These are phyloP conservation scores for Sciurus carolinensis DNA, from an alignment of 2,797 vertebrate genomes.

Conservation along the genomic window DNA sequence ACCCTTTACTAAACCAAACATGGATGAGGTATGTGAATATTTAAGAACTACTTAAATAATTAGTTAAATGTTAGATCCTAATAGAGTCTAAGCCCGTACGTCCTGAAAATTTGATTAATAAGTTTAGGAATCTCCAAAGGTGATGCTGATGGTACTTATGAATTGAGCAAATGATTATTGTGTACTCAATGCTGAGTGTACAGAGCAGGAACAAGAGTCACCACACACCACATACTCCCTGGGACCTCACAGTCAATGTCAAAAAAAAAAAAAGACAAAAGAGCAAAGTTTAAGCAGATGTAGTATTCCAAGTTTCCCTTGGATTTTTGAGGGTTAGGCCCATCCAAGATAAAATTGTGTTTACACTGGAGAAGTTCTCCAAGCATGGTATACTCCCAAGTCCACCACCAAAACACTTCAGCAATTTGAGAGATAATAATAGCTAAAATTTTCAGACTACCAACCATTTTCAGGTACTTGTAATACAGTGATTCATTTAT, in stretches of 20 bases:
- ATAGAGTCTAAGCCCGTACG: neutral
- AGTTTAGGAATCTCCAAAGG: neutral
- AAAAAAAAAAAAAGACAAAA: neutral
- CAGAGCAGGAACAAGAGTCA: neutral
- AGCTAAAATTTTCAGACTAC: neutral
- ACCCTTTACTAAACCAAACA: neutral
- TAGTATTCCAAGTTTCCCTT: neutral
- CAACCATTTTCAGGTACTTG: neutral
- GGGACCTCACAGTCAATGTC: neutral
- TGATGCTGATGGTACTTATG: neutral
- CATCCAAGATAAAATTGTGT: neutral
- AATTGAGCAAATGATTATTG: neutral
- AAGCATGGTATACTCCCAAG: neutral
- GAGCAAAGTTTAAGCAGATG: neutral
- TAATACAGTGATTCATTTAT: neutral
- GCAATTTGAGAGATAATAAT: neutral
- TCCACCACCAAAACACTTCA: neutral
- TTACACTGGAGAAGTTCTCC: neutral
- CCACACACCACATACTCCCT: accelerated
- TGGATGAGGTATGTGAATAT: accelerated
- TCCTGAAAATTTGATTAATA: neutral
- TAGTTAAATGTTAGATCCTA: no score
- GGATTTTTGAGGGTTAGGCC: neutral
- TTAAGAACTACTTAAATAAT: neutral
- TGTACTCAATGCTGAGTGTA: accelerated